Evolutionary conservation across 2,797 vertebrate genomes (phyloP), one percentile per base, ranked within the genome.

Genomic region (Gallinago stenura): DNA sequence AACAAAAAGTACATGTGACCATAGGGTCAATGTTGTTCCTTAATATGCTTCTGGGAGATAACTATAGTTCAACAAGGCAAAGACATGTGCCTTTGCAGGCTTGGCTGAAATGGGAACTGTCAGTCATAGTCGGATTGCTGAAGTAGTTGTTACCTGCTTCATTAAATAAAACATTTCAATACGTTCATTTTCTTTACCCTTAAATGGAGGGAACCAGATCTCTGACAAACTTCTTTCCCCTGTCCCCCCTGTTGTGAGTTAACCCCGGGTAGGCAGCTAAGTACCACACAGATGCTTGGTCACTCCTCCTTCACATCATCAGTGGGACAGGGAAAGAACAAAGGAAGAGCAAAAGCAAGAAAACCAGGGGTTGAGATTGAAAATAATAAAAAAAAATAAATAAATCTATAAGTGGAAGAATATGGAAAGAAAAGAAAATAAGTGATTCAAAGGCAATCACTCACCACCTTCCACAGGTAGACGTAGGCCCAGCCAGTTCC

Each of bases 401-500:
- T 69, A 25, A 68, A 69, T 39, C 2, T 19, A 14, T n/a, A 54
- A 76, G 3, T 35, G 16, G 21, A 76, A 62, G 21, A 81, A 60
- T 51, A 69, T 15, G 76, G 28, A 70, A 43, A 70, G 30, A 41
- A 90, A 60, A 25, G 3, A n/a, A 41, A 56, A 16, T 1, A 68
- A 68, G 18, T 22, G 7, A 43, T 28, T 5, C 24, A 56, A 61
- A 86, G 12, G 15, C 57, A 72, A 26, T 58, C 17, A 33, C 6
- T 66, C 5, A 22, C 11, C 31, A 39, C 15, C 4, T 64, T 9
- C 31, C 12, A 39, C 0, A 0, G 13, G 12, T 1, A 70, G 39
- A 53, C 0, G 1, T 3, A 26, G 8, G 35, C 2, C n/a, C 19
- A 69, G 18, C 12, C 15, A 48, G 16, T 19, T 88, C 46, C 11